Evolutionary conservation across 2,888 invertebrate genomes (phyloP), one percentile per base, ranked within the genome.

Genomic region (Megastigmus dorsalis): DNA sequence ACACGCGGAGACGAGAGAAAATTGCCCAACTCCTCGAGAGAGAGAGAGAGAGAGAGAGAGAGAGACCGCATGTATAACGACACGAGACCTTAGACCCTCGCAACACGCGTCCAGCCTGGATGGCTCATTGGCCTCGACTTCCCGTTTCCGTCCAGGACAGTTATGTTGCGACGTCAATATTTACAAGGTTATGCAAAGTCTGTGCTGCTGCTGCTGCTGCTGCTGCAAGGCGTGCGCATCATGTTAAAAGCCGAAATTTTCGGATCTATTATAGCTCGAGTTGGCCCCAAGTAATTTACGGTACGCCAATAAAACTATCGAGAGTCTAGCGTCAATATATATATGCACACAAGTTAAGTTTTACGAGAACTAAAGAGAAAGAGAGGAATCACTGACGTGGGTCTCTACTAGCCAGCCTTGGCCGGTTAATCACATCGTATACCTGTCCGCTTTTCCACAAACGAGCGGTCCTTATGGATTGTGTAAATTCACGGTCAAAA

Each of bases 381-480:
- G n/a, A n/a, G n/a, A n/a, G n/a, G n/a, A n/a, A n/a, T n/a, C n/a
- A n/a, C n/a, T n/a, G n/a, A n/a, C n/a, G n/a, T n/a, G n/a, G n/a
- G n/a, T n/a, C 6, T 54, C 18, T 15, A 28, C 13, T 3, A 9
- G 20, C 18, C 50, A 45, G 54, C 63, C 71, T 65, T 65, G 63
- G 57, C n/a, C n/a, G 36, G 23, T 38, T 65, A 63, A 50, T 55
- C 57, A 38, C 23, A 23, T 33, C 36, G 55, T 43, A 23, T 66
- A 43, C 65, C 41, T 48, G 69, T 41, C 54, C 18, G 28, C 43
- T 66, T 70, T 70, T 70, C 65, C 74, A 65, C 65, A 70, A 75
- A 70, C 65, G 70, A 65, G 70, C 36, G 20, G 13, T 36, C 26
- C 74, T 70, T 59, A 65, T 66, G 66, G 66, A 69, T 70, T 55